Evolutionary conservation across 2,113 vertebrate genomes (phyloP), one percentile per base, ranked within the genome.

Genomic region (Paracanthobrama guichenoti): DNA sequence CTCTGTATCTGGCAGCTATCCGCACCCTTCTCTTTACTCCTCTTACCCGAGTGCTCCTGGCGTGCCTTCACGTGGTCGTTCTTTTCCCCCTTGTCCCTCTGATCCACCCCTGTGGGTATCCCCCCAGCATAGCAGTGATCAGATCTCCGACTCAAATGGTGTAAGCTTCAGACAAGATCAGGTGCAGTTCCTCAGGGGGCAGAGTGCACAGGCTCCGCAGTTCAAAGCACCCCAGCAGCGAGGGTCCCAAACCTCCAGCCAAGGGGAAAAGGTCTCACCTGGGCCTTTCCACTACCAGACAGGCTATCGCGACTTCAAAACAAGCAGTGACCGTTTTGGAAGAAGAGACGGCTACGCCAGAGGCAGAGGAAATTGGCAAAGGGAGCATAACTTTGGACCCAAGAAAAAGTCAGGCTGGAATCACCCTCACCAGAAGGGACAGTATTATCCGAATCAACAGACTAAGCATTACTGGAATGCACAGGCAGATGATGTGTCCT

Each of bases 141-240:
- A 46, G 11, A 85, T 73, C 78, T 50, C 86, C 1, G 7, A 26
- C 22, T 69, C 64, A 22, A 81, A 88, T 86, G 48, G 74, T 57
- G 85, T 83, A 55, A 22, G 84, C 1, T 92, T 94, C 80, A 90
- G 16, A 1, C 87, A 83, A 39, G 92, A 92, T 76, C 97, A 96
- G 89, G 83, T 89, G 78, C 91, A 93, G 12, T 95, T 96, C 75
- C 92, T 96, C 1, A 79, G 87, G 31, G 95, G 96, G 31, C 90
- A 46, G 44, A 81, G 75, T 50, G 0, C 87, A 0, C 93, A 94
- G 69, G 94, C 91, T 0, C 94, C 95, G 0, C 89, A 90, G 10
- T 94, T 80, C 72, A 79, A 66, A 75, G 4, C 5, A 11, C 57
- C 12, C 6, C 14, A 46, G 66, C 78, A 69, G 67, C 87, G 86